phyloP scores from a whole-genome alignment of 2,888 invertebrate species.

The Xanthorhoe designata region DNA sequence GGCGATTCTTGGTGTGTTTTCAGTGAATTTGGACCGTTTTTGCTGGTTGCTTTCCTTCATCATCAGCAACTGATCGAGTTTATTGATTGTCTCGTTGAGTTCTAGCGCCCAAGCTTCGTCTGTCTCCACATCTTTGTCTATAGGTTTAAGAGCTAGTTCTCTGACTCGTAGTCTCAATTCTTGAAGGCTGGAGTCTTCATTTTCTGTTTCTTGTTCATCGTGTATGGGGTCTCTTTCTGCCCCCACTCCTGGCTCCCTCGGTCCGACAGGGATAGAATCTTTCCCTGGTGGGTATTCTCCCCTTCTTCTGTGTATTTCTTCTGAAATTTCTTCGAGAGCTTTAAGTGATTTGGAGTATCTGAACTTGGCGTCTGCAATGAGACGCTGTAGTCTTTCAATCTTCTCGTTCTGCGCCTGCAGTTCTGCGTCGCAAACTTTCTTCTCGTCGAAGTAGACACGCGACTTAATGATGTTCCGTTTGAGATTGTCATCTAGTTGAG shows the following conservation, averaged over 20 bases:
- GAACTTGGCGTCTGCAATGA: conserved; percentile 91
- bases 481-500: conserved; percentile 92
- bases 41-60: conserved; percentile 87
- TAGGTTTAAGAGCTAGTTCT: conserved; percentile 90
- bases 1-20: conserved; percentile 67
- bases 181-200: conserved; percentile 86
- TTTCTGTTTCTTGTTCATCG: conserved; percentile 67
- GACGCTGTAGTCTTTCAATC: conserved; percentile 92
- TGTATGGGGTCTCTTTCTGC: conserved; percentile 87
- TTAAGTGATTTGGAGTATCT: conserved; percentile 93
- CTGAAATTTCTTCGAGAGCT: conserved; percentile 95
- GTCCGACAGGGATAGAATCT: conserved; percentile 78
- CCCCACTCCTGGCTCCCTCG: conserved; percentile 90
- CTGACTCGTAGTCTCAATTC: conserved; percentile 89
- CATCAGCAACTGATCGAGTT: conserved; percentile 89
- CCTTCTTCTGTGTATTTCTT: conserved; percentile 93
- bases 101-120: conserved; percentile 91
- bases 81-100: conserved; percentile 91
- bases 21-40: conserved; percentile 79
- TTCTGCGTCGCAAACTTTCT: conserved; percentile 93
- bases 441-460: conserved; percentile 96
- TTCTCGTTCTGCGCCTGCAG: conserved; percentile 93
- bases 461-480: conserved; percentile 94
- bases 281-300: conserved; percentile 82
- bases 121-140: conserved; percentile 89